Conservation (phyloP, 2,797 vertebrate genomes). For the Ibycter americanus region DNA sequence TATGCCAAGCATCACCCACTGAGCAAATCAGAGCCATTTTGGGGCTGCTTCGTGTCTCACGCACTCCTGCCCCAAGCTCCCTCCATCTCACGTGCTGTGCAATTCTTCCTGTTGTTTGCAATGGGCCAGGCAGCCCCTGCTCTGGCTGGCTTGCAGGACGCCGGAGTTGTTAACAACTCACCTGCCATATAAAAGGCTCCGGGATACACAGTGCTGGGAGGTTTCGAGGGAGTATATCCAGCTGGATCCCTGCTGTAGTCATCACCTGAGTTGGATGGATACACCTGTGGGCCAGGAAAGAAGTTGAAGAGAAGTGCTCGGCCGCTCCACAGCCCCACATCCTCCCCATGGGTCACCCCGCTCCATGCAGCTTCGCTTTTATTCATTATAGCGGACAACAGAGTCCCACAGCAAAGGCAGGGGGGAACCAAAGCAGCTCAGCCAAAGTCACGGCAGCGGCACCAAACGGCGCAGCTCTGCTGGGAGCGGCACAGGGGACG, state of each 20-base stretch:
- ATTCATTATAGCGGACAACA: fast-evolving
- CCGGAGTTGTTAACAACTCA: not conserved
- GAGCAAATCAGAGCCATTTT: not conserved
- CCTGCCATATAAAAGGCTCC: slow-evolving; percentile 96
- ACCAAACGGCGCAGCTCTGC: fast-evolving
- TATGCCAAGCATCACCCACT: fast-evolving
- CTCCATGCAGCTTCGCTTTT: not conserved
- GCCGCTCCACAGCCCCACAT: fast-evolving
- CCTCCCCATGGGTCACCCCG: not conserved
- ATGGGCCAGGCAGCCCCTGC: not conserved
- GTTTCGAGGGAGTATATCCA: slow-evolving; percentile 87
- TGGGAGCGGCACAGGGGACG: fast-evolving
- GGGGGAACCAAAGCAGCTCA: not conserved
- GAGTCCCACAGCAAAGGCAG: not conserved
- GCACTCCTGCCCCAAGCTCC: not conserved
- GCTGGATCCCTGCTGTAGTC: slow-evolving; percentile 89
- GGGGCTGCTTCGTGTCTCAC: not conserved
- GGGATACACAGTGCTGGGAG: slow-evolving; percentile 87
- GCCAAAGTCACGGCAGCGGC: fast-evolving
- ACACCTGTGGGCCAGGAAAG: slow-evolving; percentile 83
- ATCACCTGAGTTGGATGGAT: slow-evolving; percentile 93
- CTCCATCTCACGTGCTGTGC: not conserved
- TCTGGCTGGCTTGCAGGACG: fast-evolving
- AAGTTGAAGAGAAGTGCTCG: not conserved
- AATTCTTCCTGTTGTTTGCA: fast-evolving